Evolutionary conservation across 2,113 vertebrate genomes (phyloP).

Genomic region (Python bivittatus): DNA sequence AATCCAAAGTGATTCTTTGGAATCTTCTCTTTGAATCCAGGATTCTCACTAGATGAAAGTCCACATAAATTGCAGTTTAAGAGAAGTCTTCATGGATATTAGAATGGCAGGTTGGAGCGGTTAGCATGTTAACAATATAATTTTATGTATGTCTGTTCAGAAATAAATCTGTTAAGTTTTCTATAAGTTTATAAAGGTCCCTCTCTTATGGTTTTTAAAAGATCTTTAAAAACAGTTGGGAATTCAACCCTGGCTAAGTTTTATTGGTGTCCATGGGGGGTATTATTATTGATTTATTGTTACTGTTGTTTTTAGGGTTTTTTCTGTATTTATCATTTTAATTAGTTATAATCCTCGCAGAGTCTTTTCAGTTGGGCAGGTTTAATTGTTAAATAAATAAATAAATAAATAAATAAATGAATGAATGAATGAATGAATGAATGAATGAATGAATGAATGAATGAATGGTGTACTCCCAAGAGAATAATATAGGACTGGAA

Average conservation of each 20-base stretch:
- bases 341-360: background rate
- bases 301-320: background rate
- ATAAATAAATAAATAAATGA: background rate
- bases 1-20: background rate
- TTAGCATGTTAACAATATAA: background rate
- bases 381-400: background rate
- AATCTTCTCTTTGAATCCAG: background rate
- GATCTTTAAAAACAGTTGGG: background rate
- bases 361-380: background rate
- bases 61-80: background rate
- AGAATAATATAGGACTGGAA: background rate
- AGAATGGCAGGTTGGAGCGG: background rate
- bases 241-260: background rate
- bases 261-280: background rate
- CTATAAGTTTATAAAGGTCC: background rate
- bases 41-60: background rate
- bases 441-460: too few species aligned
- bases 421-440: too few species aligned
- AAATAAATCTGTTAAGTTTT: background rate
- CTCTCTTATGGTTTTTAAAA: background rate
- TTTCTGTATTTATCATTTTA: background rate
- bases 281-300: background rate
- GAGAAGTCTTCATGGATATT: background rate
- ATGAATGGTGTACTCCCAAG: background rate
- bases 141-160: background rate